Evolutionary conservation across 2,797 vertebrate species (phyloP).

Genomic region (Betta splendens): DNA sequence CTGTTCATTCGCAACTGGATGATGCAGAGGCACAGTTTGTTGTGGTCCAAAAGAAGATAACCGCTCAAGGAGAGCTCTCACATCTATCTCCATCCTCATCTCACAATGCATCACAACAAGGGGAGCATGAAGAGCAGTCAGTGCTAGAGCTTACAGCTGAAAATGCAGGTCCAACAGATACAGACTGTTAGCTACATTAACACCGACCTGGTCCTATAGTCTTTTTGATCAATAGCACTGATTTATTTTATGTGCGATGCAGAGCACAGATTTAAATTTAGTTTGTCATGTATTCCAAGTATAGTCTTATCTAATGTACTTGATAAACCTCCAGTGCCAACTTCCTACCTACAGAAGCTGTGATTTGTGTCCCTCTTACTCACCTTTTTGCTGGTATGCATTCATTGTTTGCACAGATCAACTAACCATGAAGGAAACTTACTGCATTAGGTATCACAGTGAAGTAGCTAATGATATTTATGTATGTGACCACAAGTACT

Average conservation of each 20-base stretch:
- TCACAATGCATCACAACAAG: slow-evolving; percentile 14
- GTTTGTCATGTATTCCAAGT: background rate
- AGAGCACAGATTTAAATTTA: slow-evolving; percentile 21
- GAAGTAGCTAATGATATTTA: slow-evolving; percentile 12
- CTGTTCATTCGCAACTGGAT: slow-evolving; percentile 76
- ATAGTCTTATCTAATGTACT: background rate
- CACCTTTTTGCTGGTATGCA: background rate
- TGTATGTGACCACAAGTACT: slow-evolving; percentile 36
- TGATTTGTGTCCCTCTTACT: background rate
- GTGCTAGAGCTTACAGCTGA: slow-evolving; percentile 45
- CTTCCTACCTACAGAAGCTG: slow-evolving; percentile 10
- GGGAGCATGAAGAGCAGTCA: slow-evolving; percentile 27
- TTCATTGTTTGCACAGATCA: background rate
- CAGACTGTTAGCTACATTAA: slow-evolving; percentile 54
- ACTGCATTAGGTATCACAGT: slow-evolving; percentile 6
- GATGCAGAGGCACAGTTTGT: slow-evolving; percentile 58
- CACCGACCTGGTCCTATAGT: slow-evolving; percentile 27
- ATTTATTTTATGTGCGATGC: slow-evolving; percentile 9
- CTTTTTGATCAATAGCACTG: slow-evolving; percentile 33
- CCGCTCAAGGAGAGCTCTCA: slow-evolving; percentile 24
- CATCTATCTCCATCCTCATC: slow-evolving; percentile 18
- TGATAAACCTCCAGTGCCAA: slow-evolving; percentile 2
- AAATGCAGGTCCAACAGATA: slow-evolving; percentile 38
- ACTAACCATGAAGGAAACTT: slow-evolving; percentile 46
- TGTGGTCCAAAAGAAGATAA: slow-evolving; percentile 64